Evolutionary conservation across 2,797 vertebrate species (phyloP), one percentile per base, ranked within the genome.

Genomic region (Brachymystax lenok): DNA sequence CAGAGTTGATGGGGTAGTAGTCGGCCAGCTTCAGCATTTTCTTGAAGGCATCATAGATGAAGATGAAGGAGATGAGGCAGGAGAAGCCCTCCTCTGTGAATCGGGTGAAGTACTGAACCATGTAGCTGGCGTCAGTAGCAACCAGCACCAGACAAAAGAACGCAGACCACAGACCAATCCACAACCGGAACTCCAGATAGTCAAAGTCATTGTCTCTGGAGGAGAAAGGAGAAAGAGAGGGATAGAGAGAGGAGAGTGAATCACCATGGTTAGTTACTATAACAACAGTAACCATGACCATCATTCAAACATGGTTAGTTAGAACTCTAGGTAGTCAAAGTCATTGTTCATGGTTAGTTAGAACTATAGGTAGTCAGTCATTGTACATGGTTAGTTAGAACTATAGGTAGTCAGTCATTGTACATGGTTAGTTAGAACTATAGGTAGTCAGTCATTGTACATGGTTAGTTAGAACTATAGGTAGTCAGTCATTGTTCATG

Each of bases 21-120:
- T 98, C 92, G 0, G 95, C 93, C 74, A 99, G 87, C 83, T 98
- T 98, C 73, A 99, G 92, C 98, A 99, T 99, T 93, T 99, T 99
- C 93, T 99, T 99, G 89, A 99, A 97, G 88, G 98, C 93, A 69
- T 99, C 98, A 0, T 99, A 99, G 83, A 99, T 99, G 89, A 99
- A 99, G 88, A 99, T 99, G 95, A 99, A 99, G 93, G 97, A 99
- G 88, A 99, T 99, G n/a, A 99, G 94, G 52, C 96, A 97, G 46
- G 98, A 98, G 87, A 99, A 99, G 0, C 98, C 98, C 81, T 99
- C 98, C 78, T 99, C 98, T 0, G 98, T 99, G 94, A 99, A 99
- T 27, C 98, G 97, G 8, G 98, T 99, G 81, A 99, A 99, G 89
- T 98, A 99, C 88, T 99, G 96, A 70, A 99, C 98, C 90, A 99